These are phyloP conservation scores for Sitophilus oryzae DNA, from an alignment of 1,140 invertebrate genomes.

Conservation along the genomic window DNA sequence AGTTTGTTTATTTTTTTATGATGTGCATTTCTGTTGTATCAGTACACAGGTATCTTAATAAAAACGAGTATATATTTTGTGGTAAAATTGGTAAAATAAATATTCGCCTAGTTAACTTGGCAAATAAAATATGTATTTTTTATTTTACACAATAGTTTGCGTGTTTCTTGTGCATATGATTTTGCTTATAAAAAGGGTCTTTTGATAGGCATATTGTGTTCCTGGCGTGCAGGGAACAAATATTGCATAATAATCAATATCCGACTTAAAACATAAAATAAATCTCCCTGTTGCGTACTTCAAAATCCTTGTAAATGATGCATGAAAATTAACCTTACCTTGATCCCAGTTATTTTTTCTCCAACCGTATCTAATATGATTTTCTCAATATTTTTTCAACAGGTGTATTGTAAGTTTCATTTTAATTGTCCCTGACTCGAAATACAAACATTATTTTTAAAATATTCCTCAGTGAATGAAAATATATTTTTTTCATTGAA, in stretches of 20 bases:
- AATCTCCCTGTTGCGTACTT: neutral
- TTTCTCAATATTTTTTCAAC: neutral
- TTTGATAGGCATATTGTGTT: neutral
- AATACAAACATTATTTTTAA: no score
- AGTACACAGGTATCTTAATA: neutral
- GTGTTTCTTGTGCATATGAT: neutral
- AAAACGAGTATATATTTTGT: neutral
- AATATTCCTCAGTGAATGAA: neutral
- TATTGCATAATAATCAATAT: neutral
- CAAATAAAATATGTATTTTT: neutral
- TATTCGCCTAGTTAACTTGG: no score
- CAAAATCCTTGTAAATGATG: slow-evolving; percentile 12
- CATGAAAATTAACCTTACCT: slow-evolving; percentile 18
- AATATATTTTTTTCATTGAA: neutral
- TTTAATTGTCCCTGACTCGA: no score
- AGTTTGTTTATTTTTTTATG: no score
- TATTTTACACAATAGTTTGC: neutral
- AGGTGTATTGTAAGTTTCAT: no score
- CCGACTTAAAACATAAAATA: neutral
- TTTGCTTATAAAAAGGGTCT: neutral
- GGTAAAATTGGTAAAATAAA: neutral
- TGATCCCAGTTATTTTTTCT: slow-evolving; percentile 8
- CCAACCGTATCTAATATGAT: neutral
- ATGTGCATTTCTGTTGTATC: no score
- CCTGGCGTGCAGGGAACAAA: neutral